Conservation (phyloP, 2,888 invertebrate species). For the Pegoplata infirma region DNA sequence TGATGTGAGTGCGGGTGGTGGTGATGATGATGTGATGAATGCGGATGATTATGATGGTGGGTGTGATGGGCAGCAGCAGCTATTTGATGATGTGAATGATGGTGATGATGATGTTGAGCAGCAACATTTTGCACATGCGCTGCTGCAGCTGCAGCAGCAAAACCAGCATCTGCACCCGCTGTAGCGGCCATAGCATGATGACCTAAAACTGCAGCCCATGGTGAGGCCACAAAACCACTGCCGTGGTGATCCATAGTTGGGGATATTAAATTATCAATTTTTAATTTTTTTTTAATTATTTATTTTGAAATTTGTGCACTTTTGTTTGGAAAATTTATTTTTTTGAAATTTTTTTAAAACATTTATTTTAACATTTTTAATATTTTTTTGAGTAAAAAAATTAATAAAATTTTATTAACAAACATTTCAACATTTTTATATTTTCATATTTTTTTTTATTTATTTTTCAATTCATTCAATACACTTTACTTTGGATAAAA, state of each 20-base stretch:
- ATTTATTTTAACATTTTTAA: neutral
- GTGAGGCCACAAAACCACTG: constrained; percentile 85
- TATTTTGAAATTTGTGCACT: constrained; percentile 28
- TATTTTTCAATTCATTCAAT: neutral
- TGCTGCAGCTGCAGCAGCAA: constrained; percentile 77
- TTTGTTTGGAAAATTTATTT: neutral
- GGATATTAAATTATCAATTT: neutral
- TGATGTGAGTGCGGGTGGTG: constrained; percentile 79
- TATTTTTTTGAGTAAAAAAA: neutral
- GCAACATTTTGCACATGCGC: constrained; percentile 79
- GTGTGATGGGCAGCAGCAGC: constrained; percentile 70
- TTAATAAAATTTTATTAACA: neutral
- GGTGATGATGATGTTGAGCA: constrained; percentile 75
- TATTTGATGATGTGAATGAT: constrained; percentile 70
- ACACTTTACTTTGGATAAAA: too few relatives aligned
- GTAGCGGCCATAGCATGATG: constrained; percentile 77
- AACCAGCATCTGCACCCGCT: constrained; percentile 75
- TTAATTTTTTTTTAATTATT: constrained; percentile 3
- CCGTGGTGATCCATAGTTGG: constrained; percentile 86
- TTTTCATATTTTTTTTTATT: constrained; percentile 4
- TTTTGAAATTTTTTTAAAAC: neutral
- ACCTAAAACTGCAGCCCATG: constrained; percentile 88
- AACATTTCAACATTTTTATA: neutral
- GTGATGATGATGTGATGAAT: constrained; percentile 67
- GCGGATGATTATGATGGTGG: constrained; percentile 69